Evolutionary conservation across 2,797 vertebrate species (phyloP).

Genomic region (Fistularia commersonii): DNA sequence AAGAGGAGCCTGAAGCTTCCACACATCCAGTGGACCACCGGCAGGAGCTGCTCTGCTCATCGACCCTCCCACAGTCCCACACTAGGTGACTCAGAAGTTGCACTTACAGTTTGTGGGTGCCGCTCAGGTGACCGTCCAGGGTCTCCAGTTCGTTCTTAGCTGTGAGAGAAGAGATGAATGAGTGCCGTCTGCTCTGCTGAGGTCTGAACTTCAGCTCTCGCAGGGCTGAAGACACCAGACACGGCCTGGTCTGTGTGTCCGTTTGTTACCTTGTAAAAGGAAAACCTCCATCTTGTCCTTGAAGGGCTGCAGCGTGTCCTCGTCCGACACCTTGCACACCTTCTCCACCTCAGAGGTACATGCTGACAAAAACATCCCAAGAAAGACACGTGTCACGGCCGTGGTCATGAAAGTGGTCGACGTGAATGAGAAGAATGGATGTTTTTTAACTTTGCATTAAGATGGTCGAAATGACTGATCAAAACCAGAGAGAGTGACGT

Average conservation of each 20-base stretch:
- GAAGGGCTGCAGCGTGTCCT: conserved; percentile 92
- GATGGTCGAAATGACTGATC: too few relatives aligned
- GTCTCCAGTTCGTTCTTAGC: conserved; percentile 89
- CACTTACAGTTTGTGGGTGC: conserved; percentile 88
- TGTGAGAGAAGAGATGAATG: conserved; percentile 45
- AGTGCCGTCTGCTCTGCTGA: background rate
- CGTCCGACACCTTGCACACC: conserved; percentile 86
- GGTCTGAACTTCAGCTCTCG: background rate
- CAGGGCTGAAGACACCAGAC: background rate
- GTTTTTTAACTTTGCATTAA: too few relatives aligned
- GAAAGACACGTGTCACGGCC: background rate
- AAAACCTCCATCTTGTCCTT: conserved; percentile 95
- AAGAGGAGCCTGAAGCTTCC: too few relatives aligned
- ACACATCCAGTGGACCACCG: too few relatives aligned
- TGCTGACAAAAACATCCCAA: conserved; percentile 60
- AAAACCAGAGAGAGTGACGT: too few relatives aligned
- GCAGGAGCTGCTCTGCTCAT: too few relatives aligned
- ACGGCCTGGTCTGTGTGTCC: background rate
- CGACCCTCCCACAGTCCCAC: background rate
- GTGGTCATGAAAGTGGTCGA: too few relatives aligned
- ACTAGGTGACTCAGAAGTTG: background rate
- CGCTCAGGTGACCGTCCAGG: conserved; percentile 82
- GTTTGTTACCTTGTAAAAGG: conserved; percentile 82
- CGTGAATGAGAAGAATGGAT: too few relatives aligned
- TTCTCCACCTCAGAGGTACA: conserved; percentile 90